Evolutionary conservation across 2,113 vertebrate species (phyloP).

Genomic region (Pelmatolapia mariae): DNA sequence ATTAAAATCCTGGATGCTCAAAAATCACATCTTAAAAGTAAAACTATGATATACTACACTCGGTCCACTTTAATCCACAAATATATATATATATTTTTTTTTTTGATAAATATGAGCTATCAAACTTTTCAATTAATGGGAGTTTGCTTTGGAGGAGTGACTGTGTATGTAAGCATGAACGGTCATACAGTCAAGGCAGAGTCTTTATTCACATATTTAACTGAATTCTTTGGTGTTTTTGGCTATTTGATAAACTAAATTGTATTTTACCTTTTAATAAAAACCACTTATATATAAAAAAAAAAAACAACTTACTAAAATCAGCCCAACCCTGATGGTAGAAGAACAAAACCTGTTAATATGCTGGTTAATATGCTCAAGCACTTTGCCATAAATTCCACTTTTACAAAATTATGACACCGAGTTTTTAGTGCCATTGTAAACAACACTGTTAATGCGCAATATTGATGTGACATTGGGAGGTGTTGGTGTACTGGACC

Average conservation of each 20-base stretch:
- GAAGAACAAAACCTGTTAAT: background rate
- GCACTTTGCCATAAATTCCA: background rate
- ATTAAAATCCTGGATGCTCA: background rate
- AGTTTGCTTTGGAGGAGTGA: background rate
- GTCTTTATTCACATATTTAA: background rate
- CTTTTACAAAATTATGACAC: background rate
- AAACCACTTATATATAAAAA: background rate
- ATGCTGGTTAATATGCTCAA: background rate
- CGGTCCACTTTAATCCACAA: background rate
- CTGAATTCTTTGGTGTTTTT: background rate
- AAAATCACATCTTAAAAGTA: background rate
- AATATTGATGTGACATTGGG: background rate
- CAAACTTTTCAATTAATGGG: background rate
- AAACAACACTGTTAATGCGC: background rate
- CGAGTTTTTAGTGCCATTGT: background rate
- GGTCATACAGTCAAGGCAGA: background rate
- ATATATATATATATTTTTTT: too few species aligned
- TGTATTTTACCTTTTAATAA: background rate
- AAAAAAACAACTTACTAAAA: background rate
- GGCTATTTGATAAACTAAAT: background rate
- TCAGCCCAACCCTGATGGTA: background rate
- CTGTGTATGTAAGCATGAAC: background rate
- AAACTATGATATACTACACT: background rate
- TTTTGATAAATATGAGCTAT: background rate
- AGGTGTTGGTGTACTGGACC: background rate